Evolutionary conservation across 2,888 invertebrate species (phyloP), one percentile per base, ranked within the genome.

Genomic region (Drepana falcataria): DNA sequence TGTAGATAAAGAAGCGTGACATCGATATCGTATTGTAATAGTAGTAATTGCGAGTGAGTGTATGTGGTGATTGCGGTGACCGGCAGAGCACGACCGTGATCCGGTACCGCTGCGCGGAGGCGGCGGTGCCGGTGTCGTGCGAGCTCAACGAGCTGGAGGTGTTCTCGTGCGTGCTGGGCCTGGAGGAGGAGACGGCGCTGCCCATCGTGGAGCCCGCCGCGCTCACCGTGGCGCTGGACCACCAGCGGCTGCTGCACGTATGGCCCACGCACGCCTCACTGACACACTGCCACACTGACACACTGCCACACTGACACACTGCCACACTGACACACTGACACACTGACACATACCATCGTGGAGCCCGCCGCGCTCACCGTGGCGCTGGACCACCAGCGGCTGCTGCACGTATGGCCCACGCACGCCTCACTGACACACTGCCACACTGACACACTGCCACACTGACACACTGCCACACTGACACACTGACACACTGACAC

Each of bases 201-300:
- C 97, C 98, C 44, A 98, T 99, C 70, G 96, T 99, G 55, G 98
- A 98, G 84, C 98, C 98, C 0, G 96, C 98, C 51, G 96, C 96
- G 5, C 92, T 98, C 47, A 95, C 95, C 73, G 92, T 96, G 53
- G 95, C 95, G 63, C 77, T 97, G 49, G 93, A 92, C 63, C 72
- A 74, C 60, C 80, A 82, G 81, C 91, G 69, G 80, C 91, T 77
- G 74, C 83, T 81, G 69, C 93, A 76, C 83, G 93, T 87, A 2
- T 62, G 77, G 74, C 53, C 21, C 21, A 21, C 21, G 21, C 21
- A 21, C 48, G 3, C 48, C 0, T 4, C 7, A 35, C 2, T 1
- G 7, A 21, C 21, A 35, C 21, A 51, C 6, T 35, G 7, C 7
- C 9, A 41, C 4, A 51, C n/a, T 40, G 44, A 51, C 35, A n/a